phyloP scores from a whole-genome alignment of 2,113 vertebrate genomes.

The Fregetta grallaria region DNA sequence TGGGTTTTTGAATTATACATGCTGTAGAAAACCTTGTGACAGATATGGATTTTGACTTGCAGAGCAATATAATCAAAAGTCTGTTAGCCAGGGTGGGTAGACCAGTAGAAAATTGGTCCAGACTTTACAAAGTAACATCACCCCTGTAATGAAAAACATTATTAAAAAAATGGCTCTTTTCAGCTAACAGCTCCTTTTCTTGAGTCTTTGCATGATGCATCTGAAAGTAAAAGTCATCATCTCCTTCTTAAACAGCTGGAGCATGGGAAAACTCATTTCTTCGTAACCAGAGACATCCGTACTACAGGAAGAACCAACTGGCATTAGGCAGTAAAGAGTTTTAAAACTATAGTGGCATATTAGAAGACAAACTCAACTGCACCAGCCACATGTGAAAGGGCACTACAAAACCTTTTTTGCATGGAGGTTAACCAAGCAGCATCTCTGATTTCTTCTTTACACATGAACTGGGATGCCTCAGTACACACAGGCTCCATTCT shows the following conservation, averaged over 20 bases:
- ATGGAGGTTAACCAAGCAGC: background rate
- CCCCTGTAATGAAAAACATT: background rate
- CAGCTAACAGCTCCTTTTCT: background rate
- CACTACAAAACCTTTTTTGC: background rate
- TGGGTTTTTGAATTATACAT: background rate
- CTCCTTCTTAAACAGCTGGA: background rate
- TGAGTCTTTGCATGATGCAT: background rate
- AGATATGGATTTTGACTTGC: background rate
- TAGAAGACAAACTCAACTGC: background rate
- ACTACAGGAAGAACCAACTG: background rate
- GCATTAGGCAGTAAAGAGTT: background rate
- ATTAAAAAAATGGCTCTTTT: background rate
- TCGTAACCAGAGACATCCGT: background rate
- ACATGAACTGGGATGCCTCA: background rate
- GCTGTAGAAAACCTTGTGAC: background rate
- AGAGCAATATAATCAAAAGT: background rate
- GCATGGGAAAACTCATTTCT: background rate
- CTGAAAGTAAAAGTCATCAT: background rate
- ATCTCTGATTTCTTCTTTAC: background rate
- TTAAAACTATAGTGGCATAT: background rate
- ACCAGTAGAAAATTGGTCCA: background rate
- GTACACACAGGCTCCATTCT: background rate
- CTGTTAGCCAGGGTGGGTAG: background rate
- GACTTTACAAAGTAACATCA: background rate
- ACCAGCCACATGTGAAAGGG: background rate